phyloP scores from a whole-genome alignment of 1,140 invertebrate species.

The Ptiloglossa arizonensis region DNA sequence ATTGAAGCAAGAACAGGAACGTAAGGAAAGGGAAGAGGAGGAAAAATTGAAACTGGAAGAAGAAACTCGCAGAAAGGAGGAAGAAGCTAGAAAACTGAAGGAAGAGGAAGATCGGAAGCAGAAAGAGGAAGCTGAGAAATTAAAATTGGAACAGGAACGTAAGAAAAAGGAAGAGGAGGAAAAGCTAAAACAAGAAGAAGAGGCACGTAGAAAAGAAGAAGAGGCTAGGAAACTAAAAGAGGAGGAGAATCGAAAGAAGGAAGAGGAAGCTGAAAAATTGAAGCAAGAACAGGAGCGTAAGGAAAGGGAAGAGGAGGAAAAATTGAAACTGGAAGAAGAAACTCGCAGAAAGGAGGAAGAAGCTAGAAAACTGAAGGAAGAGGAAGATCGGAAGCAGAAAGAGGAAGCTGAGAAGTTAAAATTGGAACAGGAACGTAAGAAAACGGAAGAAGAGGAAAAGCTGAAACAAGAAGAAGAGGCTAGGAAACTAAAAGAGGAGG shows the following conservation, averaged over 20 bases:
- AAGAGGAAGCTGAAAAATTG: slow-evolving; percentile 35
- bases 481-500: slow-evolving; percentile 34
- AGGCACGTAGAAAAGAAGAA: slow-evolving; percentile 31
- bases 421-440: slow-evolving; percentile 27
- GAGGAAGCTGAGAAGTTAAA: slow-evolving; percentile 39
- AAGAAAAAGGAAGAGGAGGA: slow-evolving; percentile 51
- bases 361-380: slow-evolving; percentile 33
- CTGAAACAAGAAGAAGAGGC: slow-evolving; percentile 45
- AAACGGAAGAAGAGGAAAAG: slow-evolving; percentile 49
- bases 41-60: slow-evolving; percentile 56
- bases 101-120: neutral
- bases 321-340: slow-evolving; percentile 44
- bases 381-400: neutral
- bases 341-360: slow-evolving; percentile 35
- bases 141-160: slow-evolving; percentile 27
- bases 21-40: slow-evolving; percentile 32
- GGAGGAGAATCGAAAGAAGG: slow-evolving; percentile 38
- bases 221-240: slow-evolving; percentile 32
- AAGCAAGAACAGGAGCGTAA: slow-evolving; percentile 44
- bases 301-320: slow-evolving; percentile 37
- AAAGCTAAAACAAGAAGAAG: slow-evolving; percentile 36
- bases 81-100: slow-evolving; percentile 39
- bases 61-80: slow-evolving; percentile 42
- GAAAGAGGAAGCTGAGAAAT: slow-evolving; percentile 41
- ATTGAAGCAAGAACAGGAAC: slow-evolving; percentile 37